Conservation (phyloP, 1,140 invertebrate species). For the Drosophila bifasciata region DNA sequence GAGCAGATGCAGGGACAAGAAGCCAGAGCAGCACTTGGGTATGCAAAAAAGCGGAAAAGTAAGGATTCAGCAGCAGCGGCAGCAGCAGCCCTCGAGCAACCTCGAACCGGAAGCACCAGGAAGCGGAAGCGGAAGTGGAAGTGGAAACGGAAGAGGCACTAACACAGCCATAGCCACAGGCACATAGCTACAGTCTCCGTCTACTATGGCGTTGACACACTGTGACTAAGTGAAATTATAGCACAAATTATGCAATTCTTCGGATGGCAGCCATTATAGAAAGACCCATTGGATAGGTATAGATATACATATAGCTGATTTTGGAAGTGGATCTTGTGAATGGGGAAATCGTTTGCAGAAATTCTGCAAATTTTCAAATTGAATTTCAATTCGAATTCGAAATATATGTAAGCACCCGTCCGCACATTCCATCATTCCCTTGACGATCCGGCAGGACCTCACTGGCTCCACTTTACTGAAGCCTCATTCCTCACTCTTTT, state of each 20-base stretch:
- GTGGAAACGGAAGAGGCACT: slow-evolving; percentile 43
- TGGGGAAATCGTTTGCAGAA: too few species aligned
- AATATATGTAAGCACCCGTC: too few species aligned
- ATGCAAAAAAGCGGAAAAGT: slow-evolving; percentile 24
- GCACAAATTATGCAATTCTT: slow-evolving; percentile 35
- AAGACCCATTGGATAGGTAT: not conserved
- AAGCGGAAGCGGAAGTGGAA: slow-evolving; percentile 31
- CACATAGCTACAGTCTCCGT: not conserved
- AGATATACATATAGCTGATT: too few species aligned
- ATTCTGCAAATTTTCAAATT: not conserved
- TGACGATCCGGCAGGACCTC: too few species aligned
- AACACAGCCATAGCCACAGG: too few species aligned
- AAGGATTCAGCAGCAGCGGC: too few species aligned
- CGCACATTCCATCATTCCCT: too few species aligned
- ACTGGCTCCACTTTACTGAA: too few species aligned
- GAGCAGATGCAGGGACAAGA: not conserved
- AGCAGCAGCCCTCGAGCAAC: too few species aligned
- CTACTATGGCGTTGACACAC: slow-evolving; percentile 32
- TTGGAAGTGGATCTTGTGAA: too few species aligned
- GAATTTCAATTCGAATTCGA: not conserved
- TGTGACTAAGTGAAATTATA: slow-evolving; percentile 45
- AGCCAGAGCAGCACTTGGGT: slow-evolving; percentile 37
- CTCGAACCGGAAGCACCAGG: not conserved
- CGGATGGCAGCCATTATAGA: slow-evolving; percentile 1
- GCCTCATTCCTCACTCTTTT: too few species aligned